Evolutionary conservation across 2,113 vertebrate genomes (phyloP).

Genomic region (Helogale parvula): DNA sequence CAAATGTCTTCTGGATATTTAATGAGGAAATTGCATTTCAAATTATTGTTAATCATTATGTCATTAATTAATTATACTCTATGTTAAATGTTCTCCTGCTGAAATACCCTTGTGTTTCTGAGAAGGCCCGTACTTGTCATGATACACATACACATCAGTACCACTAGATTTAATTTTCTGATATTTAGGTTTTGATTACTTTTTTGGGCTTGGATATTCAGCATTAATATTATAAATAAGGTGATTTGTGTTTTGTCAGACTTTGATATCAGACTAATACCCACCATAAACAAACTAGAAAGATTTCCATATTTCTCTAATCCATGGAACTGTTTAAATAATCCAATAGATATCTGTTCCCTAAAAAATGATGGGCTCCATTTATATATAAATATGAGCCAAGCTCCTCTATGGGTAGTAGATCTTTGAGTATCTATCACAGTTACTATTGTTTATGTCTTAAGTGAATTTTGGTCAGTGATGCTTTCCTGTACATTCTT

Average conservation of each 20-base stretch:
- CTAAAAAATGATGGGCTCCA: neutral
- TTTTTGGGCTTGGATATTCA: conserved; percentile 10
- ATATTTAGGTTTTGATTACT: neutral
- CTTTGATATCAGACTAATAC: neutral
- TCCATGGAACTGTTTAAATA: neutral
- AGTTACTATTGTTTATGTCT: neutral
- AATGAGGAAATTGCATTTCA: neutral
- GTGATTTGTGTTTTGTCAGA: neutral
- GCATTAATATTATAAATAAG: neutral
- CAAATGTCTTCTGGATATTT: neutral
- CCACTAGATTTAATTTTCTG: neutral
- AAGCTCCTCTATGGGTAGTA: neutral
- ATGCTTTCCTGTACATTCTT: neutral
- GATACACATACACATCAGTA: neutral
- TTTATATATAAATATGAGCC: neutral
- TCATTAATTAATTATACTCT: neutral
- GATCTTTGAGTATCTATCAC: neutral
- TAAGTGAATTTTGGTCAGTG: neutral
- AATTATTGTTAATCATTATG: neutral
- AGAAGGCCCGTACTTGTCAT: neutral
- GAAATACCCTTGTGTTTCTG: neutral
- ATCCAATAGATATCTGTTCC: neutral
- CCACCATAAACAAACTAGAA: neutral
- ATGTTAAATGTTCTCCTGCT: neutral
- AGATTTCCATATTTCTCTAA: neutral